These are phyloP conservation scores for Odocoileus hemionus DNA, from an alignment of 2,113 vertebrate genomes.

Conservation along the genomic window DNA sequence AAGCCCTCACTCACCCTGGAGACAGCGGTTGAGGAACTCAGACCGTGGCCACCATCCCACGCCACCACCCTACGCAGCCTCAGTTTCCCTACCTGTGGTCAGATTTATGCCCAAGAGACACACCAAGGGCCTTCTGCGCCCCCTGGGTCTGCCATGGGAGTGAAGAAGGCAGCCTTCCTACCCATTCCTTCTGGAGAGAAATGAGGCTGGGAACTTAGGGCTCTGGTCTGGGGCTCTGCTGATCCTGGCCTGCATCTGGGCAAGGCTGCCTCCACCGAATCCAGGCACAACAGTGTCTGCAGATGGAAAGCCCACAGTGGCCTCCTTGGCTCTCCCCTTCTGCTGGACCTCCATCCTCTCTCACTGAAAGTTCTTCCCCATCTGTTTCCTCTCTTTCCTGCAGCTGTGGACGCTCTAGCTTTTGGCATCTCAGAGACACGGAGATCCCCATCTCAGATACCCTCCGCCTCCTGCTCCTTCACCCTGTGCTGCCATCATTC, in stretches of 20 bases:
- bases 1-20: not conserved
- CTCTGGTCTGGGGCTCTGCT: not conserved
- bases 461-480: not conserved
- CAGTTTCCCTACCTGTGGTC: not conserved
- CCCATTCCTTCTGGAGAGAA: not conserved
- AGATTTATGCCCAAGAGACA: not conserved
- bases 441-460: not conserved
- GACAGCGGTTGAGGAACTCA: not conserved
- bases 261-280: not conserved
- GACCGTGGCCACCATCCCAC: too few relatives aligned
- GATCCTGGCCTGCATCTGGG: not conserved
- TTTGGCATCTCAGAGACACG: not conserved
- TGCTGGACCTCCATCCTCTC: not conserved
- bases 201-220: not conserved
- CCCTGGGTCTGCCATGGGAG: not conserved
- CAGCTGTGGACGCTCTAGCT: not conserved
- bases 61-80: not conserved
- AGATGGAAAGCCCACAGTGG: not conserved
- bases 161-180: not conserved
- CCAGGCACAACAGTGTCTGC: not conserved
- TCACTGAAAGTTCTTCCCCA: not conserved
- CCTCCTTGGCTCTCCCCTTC: too few relatives aligned
- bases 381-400: not conserved
- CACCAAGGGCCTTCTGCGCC: not conserved
- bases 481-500: not conserved